Base-by-base conservation (phyloP, 2,888 invertebrate species). In the Macrostomum cliftonense region DNA sequence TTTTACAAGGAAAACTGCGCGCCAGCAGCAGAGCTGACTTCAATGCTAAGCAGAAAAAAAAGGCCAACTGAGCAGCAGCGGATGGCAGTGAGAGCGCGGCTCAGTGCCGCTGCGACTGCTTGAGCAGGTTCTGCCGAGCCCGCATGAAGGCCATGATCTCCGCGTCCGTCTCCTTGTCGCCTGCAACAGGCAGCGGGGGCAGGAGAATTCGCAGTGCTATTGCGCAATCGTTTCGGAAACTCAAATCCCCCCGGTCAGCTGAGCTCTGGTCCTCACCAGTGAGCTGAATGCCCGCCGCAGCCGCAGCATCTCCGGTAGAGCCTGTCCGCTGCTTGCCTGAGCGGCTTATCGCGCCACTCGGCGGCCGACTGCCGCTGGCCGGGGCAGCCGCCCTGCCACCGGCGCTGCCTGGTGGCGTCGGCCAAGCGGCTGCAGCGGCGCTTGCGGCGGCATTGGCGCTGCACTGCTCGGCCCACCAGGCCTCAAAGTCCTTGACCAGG, bases 401-500 rank as follows among this genome's bases (percentile, higher is more conserved):
- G 11, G n/a, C 20, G 45, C 39, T 16, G 45, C 14, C 39, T 45
- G 37, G n/a, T 20, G 28, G 28, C 9, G 28, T 28, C 28, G 28
- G 28, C 28, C 28, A 28, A 28, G 28, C 28, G 28, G 28, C 28
- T 7, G 28, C 9, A 9, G 28, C 9, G 28, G 28, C 28, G 28
- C 5, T 9, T 4, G 28, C 28, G 4, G 28, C 28, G 28, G 28
- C 28, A 9, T 28, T 28, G 9, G 28, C 28, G 19, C 19, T 47
- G 9, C 28, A 7, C 48, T 36, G 19, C 46, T 49, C 19, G 20
- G 37, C 40, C 68, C 69, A 70, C 70, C 70, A 70, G 38, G 64
- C 49, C 52, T 70, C 68, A 60, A 70, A 70, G 49, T 68, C 67
- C 54, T 68, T 68, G 63, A 69, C 63, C 42, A 70, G 53, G 53